Conservation (phyloP, 2,797 vertebrate genomes). For the Melopsittacus undulatus region DNA sequence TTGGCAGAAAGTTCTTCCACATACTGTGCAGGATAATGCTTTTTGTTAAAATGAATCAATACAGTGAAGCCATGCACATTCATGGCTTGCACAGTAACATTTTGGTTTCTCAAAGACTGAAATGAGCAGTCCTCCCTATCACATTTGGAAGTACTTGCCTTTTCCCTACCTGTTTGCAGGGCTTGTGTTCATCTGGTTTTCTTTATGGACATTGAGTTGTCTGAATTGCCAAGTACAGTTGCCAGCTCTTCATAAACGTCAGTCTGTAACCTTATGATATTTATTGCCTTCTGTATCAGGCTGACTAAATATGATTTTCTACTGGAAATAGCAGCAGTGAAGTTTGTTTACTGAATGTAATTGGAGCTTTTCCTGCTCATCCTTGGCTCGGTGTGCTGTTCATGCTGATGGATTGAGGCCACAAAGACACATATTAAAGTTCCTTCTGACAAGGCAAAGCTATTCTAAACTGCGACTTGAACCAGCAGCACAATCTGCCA, state of each 20-base stretch:
- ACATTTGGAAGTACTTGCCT: background rate
- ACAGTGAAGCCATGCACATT: background rate
- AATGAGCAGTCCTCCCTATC: background rate
- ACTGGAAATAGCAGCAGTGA: background rate
- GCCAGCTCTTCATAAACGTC: background rate
- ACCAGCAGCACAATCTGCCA: background rate
- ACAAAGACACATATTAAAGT: background rate
- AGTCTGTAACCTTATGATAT: background rate
- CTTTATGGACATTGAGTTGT: background rate
- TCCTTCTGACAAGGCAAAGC: background rate
- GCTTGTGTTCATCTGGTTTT: background rate
- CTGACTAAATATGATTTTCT: slow-evolving; percentile 28
- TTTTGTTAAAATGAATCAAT: slow-evolving; percentile 38
- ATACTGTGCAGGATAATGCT: background rate
- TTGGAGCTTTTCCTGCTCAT: slow-evolving; percentile 10
- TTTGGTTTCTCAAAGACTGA: slow-evolving; percentile 36
- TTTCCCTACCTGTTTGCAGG: background rate
- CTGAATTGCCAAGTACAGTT: background rate
- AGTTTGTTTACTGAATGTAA: slow-evolving; percentile 41
- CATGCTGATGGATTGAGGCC: background rate
- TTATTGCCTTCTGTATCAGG: slow-evolving; percentile 4
- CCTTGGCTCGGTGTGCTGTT: background rate
- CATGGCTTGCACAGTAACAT: slow-evolving; percentile 34
- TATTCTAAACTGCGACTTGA: background rate
- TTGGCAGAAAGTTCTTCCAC: slow-evolving; percentile 53